These are phyloP conservation scores for Puntigrus tetrazona DNA, from an alignment of 2,113 vertebrate genomes.

Conservation along the genomic window DNA sequence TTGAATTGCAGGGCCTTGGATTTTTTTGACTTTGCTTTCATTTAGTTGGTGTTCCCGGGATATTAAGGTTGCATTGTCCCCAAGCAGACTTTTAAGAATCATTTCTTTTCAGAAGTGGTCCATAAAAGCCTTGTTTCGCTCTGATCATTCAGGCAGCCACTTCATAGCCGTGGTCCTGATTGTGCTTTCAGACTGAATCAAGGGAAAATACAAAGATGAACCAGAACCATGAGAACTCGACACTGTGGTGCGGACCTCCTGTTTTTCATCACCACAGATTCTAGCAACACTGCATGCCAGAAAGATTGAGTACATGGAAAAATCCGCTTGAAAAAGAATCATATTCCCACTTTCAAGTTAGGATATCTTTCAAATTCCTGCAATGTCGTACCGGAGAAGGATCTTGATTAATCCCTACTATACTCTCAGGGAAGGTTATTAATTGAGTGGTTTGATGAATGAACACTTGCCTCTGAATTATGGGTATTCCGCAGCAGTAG, in stretches of 20 bases:
- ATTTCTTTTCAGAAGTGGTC: background rate
- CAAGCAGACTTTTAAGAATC: background rate
- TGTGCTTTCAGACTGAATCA: constrained; percentile 45
- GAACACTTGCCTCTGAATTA: constrained; percentile 54
- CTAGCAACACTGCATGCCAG: background rate
- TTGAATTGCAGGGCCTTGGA: background rate
- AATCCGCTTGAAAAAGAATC: background rate
- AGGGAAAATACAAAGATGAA: constrained; percentile 13
- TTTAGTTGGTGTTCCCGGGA: constrained; percentile 21
- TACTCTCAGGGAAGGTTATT: constrained; percentile 46
- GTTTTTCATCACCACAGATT: constrained; percentile 12
- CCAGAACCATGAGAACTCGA: background rate
- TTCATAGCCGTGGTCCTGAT: constrained; percentile 22
- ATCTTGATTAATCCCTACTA: constrained; percentile 36
- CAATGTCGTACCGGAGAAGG: background rate
- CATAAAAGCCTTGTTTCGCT: constrained; percentile 26
- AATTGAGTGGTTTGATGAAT: constrained; percentile 53
- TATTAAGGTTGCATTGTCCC: constrained; percentile 17
- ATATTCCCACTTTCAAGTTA: background rate
- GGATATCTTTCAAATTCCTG: constrained; percentile 6
- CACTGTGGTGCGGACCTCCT: background rate
- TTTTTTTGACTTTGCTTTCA: constrained; percentile 37
- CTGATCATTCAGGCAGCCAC: background rate
- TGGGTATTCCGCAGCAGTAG: constrained; percentile 34
- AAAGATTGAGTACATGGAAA: background rate